Evolutionary conservation across 2,888 invertebrate genomes (phyloP).

Genomic region (Stratiomys singularior): DNA sequence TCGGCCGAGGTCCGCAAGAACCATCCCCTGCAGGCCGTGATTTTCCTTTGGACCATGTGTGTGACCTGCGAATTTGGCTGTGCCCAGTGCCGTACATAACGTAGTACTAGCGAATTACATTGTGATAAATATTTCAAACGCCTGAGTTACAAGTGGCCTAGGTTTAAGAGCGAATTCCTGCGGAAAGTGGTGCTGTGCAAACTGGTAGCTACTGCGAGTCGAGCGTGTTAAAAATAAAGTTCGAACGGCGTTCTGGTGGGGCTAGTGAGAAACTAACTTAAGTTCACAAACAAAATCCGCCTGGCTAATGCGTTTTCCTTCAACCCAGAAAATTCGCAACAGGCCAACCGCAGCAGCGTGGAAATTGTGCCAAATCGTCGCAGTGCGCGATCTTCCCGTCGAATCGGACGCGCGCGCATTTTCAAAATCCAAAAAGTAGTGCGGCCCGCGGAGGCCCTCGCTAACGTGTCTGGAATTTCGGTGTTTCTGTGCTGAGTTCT

Average conservation of each 20-base stretch:
- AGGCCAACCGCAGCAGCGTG: not conserved
- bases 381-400: constrained; percentile 1
- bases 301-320: too few species aligned
- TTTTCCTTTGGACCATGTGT: constrained; percentile 5
- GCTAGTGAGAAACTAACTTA: too few species aligned
- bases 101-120: not conserved
- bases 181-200: too few species aligned
- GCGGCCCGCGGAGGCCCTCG: not conserved
- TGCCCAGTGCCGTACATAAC: constrained; percentile 24
- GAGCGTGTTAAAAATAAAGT: too few species aligned
- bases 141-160: too few species aligned
- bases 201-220: too few species aligned
- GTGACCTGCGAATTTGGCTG: constrained; percentile 29
- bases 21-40: not conserved
- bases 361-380: constrained; percentile 20
- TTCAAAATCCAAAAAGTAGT: not conserved
- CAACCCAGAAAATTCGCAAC: not conserved
- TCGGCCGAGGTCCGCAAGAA: not conserved
- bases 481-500: constrained; percentile 4
- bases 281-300: too few species aligned
- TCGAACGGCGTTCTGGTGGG: too few species aligned
- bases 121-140: not conserved
- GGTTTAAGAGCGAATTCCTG: too few species aligned
- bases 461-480: constrained; percentile 10
- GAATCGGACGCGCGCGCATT: constrained; percentile 29